Conservation (phyloP, 2,113 vertebrate species). For the Oceanodroma tethys region DNA sequence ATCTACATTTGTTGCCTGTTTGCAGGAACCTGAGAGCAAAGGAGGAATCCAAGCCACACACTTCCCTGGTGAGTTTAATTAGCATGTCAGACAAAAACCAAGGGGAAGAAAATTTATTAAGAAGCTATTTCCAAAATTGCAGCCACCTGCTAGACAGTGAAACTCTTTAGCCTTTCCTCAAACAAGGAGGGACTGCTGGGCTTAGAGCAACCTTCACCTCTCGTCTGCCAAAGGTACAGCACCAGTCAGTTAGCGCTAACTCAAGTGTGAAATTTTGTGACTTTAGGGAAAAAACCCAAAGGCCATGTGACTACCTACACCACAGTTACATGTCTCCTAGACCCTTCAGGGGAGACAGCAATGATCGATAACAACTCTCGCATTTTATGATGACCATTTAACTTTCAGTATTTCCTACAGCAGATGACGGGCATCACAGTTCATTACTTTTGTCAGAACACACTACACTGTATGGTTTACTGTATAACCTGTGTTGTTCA, state of each 20-base stretch:
- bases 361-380: fast-evolving
- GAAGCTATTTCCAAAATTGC: constrained; percentile 17
- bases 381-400: not conserved
- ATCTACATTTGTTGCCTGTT: not conserved
- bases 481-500: not conserved
- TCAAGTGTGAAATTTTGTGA: not conserved
- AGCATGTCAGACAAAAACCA: constrained; percentile 6
- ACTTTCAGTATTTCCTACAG: not conserved
- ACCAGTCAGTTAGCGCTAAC: not conserved
- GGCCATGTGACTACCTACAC: not conserved
- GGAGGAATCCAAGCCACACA: not conserved
- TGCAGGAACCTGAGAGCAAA: not conserved
- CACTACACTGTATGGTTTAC: not conserved
- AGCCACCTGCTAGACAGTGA: constrained; percentile 13
- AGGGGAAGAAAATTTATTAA: constrained; percentile 9
- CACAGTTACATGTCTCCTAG: not conserved
- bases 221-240: not conserved
- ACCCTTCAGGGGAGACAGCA: not conserved
- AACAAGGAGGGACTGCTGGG: not conserved
- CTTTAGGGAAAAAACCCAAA: not conserved
- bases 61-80: constrained; percentile 32
- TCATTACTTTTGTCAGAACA: constrained; percentile 34
- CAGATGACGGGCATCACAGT: not conserved
- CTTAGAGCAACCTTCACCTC: not conserved
- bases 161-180: not conserved